These are phyloP conservation scores for Dasyprocta punctata DNA, from an alignment of 2,113 vertebrate genomes.

Conservation along the genomic window DNA sequence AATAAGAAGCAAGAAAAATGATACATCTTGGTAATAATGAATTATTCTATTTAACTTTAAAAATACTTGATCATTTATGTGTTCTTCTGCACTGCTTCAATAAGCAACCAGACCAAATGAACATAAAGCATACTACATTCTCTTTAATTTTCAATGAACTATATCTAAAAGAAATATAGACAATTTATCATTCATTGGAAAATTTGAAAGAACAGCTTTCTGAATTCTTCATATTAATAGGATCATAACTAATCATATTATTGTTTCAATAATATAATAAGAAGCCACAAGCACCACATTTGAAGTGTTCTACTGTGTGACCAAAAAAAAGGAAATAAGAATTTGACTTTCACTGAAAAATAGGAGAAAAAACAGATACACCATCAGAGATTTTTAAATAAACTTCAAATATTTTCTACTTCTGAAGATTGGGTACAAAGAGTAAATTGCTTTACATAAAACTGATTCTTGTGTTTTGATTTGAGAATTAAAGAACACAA, in stretches of 20 bases:
- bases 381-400: conserved; percentile 21
- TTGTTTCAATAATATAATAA: conserved; percentile 28
- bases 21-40: neutral
- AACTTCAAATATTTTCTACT: conserved; percentile 40
- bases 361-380: conserved; percentile 20
- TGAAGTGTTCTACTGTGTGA: conserved; percentile 65
- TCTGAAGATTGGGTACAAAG: neutral
- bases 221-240: neutral
- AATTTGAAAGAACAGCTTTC: neutral
- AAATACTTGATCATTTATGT: conserved; percentile 17
- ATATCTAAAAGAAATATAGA: neutral
- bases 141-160: conserved; percentile 51
- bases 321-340: conserved; percentile 73
- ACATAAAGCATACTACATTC: neutral
- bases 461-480: neutral
- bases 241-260: neutral
- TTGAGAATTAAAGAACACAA: neutral
- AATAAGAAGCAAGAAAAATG: neutral
- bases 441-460: neutral
- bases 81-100: neutral
- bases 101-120: conserved; percentile 25
- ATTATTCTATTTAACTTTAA: conserved; percentile 51
- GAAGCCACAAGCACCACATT: conserved; percentile 61
- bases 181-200: neutral
- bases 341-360: conserved; percentile 66